Base-by-base conservation (phyloP, 2,113 vertebrate species). In the Chaetodon trifascialis region DNA sequence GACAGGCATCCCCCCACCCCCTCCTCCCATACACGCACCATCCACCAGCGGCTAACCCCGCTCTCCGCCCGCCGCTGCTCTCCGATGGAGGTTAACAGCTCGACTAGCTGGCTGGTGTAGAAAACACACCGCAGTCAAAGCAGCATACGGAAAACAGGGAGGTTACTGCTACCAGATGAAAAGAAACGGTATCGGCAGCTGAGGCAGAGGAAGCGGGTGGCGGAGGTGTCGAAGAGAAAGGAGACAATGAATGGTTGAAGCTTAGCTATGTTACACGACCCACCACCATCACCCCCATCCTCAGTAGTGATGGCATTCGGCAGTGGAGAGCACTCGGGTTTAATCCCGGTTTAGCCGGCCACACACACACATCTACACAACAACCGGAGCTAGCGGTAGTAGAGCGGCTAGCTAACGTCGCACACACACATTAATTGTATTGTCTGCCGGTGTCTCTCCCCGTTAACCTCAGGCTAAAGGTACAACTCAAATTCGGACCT, bases 231-330 rank as follows among this genome's bases (percentile, higher is more conserved):
- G 76, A 72, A 8, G 54, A 69, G 64, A 56, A 87, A 40, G 83
- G 42, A 90, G 88, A 92, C 87, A 92, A 92, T 90, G 77, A 91
- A 90, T 88, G 90, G 83, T 44, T 51, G 51, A 21, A 81, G 80
- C 74, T 68, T 55, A 80, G 73, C 63, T 62, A 11, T 11, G 66
- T 62, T 34, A 19, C n/a, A 42, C 74, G 69, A 66, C 47, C 67
- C 68, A 12, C 36, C 56, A 12, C 67, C 82, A 19, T 66, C 68
- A 12, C 40, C 56, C 16, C 67, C 82, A n/a, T 66, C 68, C 69
- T 19, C 73, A 34, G 8, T 16, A 40, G 63, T 81, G 87, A 82
- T 76, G 84, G 79, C 83, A 92, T 89, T 85, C 79, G 88, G 73
- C 49, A 4, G 38, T 7, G 47, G 70, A 88, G 83, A 86, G 34